phyloP scores from a whole-genome alignment of 2,888 invertebrate genomes.

The Cancer borealis region DNA sequence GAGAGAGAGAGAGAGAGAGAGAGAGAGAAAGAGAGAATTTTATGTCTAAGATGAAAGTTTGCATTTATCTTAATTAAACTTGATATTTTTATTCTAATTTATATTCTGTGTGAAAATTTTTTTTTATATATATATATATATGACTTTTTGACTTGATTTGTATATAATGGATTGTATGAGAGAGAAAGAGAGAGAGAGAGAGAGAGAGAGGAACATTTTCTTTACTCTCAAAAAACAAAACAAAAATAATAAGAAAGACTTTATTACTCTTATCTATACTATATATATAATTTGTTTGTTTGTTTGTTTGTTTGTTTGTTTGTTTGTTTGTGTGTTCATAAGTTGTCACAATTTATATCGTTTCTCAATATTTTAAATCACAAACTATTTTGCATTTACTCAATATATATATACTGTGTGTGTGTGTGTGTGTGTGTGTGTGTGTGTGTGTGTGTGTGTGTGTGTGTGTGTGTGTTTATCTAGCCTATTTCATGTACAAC shows the following conservation, averaged over 20 bases:
- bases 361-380: too few relatives aligned
- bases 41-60: too few relatives aligned
- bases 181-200: not conserved
- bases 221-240: not conserved
- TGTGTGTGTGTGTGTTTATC: too few relatives aligned
- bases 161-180: not conserved
- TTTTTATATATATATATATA: too few relatives aligned
- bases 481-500: too few relatives aligned
- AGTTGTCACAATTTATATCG: too few relatives aligned
- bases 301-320: not conserved
- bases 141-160: not conserved
- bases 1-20: slow-evolving; percentile 20
- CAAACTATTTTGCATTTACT: too few relatives aligned
- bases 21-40: not conserved
- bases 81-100: not conserved
- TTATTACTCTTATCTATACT: too few relatives aligned
- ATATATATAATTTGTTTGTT: too few relatives aligned
- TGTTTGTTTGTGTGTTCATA: not conserved
- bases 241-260: not conserved
- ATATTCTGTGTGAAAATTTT: not conserved
- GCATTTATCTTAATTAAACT: not conserved
- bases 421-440: too few relatives aligned
- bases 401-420: too few relatives aligned
- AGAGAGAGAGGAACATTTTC: not conserved
- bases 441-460: too few relatives aligned